phyloP scores from a whole-genome alignment of 2,888 invertebrate genomes.

The Leptura quadrifasciata region DNA sequence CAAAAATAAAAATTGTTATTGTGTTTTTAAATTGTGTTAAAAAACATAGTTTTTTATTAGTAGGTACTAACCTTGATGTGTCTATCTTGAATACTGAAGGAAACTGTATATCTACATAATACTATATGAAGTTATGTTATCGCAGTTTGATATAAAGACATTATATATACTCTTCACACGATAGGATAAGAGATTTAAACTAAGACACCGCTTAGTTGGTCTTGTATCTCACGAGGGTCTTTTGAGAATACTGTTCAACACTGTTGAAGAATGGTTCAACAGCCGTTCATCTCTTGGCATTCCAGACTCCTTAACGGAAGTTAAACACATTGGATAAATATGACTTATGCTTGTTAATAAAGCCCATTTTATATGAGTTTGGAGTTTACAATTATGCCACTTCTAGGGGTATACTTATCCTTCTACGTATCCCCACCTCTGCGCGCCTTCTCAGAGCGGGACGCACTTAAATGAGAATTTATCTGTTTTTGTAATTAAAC shows the following conservation, averaged over 20 bases:
- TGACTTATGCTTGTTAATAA: slow-evolving; percentile 50
- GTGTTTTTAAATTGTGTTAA: slow-evolving; percentile 47
- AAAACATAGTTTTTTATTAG: slow-evolving; percentile 47
- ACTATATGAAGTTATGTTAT: slow-evolving; percentile 33
- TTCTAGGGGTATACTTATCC: slow-evolving; percentile 27
- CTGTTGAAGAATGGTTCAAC: slow-evolving; percentile 61
- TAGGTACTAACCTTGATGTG: slow-evolving; percentile 57
- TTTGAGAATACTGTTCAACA: slow-evolving; percentile 49
- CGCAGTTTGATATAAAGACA: slow-evolving; percentile 41
- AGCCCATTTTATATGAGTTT: slow-evolving; percentile 49
- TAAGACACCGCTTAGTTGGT: slow-evolving; percentile 47
- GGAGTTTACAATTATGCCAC: slow-evolving; percentile 37
- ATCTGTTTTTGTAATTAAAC: background rate
- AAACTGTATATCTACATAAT: slow-evolving; percentile 50
- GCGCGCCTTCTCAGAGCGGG: background rate
- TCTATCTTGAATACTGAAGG: slow-evolving; percentile 53
- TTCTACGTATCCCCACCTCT: slow-evolving; percentile 18
- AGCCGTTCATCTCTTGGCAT: slow-evolving; percentile 61
- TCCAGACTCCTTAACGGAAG: slow-evolving; percentile 62
- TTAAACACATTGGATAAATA: slow-evolving; percentile 56
- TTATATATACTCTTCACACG: slow-evolving; percentile 44
- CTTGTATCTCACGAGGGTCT: slow-evolving; percentile 55
- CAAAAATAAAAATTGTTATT: slow-evolving; percentile 37
- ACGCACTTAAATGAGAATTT: background rate
- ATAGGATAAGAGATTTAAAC: slow-evolving; percentile 52